Evolutionary conservation across 2,888 invertebrate genomes (phyloP), one percentile per base, ranked within the genome.

Genomic region (Rhingia campestris): DNA sequence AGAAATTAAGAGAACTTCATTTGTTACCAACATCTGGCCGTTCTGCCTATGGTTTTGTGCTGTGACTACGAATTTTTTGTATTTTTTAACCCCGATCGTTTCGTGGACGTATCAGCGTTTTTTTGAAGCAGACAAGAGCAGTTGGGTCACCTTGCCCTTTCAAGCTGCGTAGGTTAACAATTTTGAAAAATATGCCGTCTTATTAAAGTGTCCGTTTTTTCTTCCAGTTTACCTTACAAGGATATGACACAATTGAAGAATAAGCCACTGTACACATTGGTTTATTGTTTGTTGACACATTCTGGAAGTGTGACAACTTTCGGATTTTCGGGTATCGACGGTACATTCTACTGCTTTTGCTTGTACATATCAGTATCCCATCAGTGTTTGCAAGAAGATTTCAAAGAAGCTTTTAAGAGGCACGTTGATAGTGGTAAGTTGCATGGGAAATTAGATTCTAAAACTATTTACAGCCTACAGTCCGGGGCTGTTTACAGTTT

Each of bases 281-380:
- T 76, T 6, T 81, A 64, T 47, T 51, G 58, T 12, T 51, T 76
- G 6, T 10, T 81, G n/a, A 58, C 53, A 12, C 70, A 66, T 35
- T 81, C 81, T 1, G 81, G 81, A 14, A 47, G 33, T 53, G 81
- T 81, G 9, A 76, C 76, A 39, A 53, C 76, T 35, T 64, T 76
- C 58, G 81, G 76, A 12, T 70, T 70, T 14, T 39, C 76, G 12
- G 70, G 45, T 33, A 64, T 70, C 2, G 81, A 81, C 33, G 76
- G 81, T n/a, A 39, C 64, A 4, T 81, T 70, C 22, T 76, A 76
- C 64, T 59, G 53, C 14, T 53, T 70, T n/a, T 81, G 76, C 10
- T 70, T 64, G 76, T 81, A 81, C 37, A 47, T 81, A 0, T 59
- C 70, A 7, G 76, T 64, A 35, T 51, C 70, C 30, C 45, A 70